Evolutionary conservation across 2,113 vertebrate species (phyloP).

Genomic region (Platycercus adscitus): DNA sequence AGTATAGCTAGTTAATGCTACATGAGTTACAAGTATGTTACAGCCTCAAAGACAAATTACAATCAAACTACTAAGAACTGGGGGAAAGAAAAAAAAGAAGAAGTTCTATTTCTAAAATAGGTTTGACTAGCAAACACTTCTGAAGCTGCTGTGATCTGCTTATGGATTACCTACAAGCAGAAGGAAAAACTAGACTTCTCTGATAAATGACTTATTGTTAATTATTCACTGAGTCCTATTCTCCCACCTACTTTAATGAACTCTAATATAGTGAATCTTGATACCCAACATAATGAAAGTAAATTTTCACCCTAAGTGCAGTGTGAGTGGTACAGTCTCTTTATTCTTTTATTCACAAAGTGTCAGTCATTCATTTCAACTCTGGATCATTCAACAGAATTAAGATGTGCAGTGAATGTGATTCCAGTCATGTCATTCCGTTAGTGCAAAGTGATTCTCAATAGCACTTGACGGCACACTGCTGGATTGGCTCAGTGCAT

Average conservation of each 20-base stretch:
- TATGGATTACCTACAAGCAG: not conserved
- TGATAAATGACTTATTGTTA: conserved; percentile 40
- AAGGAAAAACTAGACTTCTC: not conserved
- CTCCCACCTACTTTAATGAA: conserved; percentile 25
- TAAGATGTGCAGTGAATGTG: conserved; percentile 29
- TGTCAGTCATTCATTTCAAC: conserved; percentile 56
- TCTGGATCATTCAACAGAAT: conserved; percentile 39
- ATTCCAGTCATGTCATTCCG: conserved; percentile 63
- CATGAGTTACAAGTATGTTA: not conserved
- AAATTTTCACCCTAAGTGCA: not conserved
- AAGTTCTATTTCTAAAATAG: not conserved
- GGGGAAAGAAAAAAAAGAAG: not conserved
- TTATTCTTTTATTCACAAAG: conserved; percentile 50
- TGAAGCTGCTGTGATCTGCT: not conserved
- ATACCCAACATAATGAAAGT: conserved; percentile 2
- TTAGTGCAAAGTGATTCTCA: conserved; percentile 64
- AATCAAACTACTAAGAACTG: not conserved
- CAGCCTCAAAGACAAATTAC: not conserved
- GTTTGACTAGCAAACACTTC: not conserved
- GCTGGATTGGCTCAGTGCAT: conserved; percentile 39
- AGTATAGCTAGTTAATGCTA: not conserved
- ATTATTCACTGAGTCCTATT: conserved; percentile 25
- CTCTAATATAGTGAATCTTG: not conserved
- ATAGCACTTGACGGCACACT: conserved; percentile 34
- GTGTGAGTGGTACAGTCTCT: conserved; percentile 8